Percentiles rank a stretch among this genome's conserved stretches.
Evolutionary conservation across 2,888 invertebrate genomes (phyloP).

Genomic region (Minunthozetes semirufus): DNA sequence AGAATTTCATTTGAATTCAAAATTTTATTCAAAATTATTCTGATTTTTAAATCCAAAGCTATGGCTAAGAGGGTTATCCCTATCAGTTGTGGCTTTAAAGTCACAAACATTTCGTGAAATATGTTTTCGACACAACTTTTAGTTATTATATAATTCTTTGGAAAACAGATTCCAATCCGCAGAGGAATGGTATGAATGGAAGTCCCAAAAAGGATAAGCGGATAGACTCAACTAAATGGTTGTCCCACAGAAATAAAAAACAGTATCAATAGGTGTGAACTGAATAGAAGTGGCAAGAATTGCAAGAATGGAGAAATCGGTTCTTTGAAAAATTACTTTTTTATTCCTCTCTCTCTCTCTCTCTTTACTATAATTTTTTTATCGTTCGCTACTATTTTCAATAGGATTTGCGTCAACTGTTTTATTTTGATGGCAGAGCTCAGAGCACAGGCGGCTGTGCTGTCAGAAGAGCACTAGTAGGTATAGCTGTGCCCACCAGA

Average conservation of each 20-base stretch:
- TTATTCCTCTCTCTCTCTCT: not conserved
- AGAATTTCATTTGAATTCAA: too few species aligned
- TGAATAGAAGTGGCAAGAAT: too few species aligned
- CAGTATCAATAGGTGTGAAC: not conserved
- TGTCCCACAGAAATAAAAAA: slow-evolving; percentile 7
- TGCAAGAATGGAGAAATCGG: too few species aligned
- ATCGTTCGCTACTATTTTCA: not conserved
- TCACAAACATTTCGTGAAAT: too few species aligned
- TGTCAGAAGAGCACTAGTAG: not conserved
- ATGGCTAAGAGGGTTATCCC: too few species aligned
- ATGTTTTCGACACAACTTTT: not conserved
- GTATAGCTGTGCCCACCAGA: not conserved
- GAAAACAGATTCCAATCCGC: not conserved
- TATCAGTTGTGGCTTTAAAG: too few species aligned
- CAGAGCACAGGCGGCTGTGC: too few species aligned
- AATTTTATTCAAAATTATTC: too few species aligned
- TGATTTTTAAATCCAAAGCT: too few species aligned
- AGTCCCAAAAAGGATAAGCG: slow-evolving; percentile 6
- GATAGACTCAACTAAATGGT: not conserved
- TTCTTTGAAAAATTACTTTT: not conserved
- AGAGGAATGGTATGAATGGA: not conserved
- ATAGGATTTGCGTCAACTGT: not conserved
- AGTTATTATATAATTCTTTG: not conserved
- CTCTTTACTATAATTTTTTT: too few species aligned
- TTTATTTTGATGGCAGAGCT: not conserved